Conservation (phyloP, 2,888 invertebrate species). For the Sarcophaga caerulescens region DNA sequence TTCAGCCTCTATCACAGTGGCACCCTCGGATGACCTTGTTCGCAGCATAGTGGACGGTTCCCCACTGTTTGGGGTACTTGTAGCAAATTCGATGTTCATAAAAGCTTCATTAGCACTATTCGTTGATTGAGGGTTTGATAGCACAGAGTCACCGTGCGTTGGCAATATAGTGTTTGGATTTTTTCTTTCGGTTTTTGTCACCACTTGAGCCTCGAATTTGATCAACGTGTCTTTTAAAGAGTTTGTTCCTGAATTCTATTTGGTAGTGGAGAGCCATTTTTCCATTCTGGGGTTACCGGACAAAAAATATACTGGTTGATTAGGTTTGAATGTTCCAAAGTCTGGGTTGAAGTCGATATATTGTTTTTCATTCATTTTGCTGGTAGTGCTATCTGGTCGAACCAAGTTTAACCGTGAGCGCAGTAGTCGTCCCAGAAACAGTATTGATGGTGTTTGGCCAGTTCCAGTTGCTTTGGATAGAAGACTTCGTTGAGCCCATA, state of each 20-base stretch:
- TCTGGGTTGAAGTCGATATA: slow-evolving; percentile 14
- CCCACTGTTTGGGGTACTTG: slow-evolving; percentile 1
- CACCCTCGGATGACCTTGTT: neutral
- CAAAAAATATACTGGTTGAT: slow-evolving; percentile 34
- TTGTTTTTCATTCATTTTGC: slow-evolving; percentile 20
- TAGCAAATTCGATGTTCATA: neutral
- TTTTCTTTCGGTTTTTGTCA: neutral
- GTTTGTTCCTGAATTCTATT: slow-evolving; percentile 16
- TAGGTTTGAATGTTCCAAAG: slow-evolving; percentile 25
- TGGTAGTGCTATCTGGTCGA: slow-evolving; percentile 29
- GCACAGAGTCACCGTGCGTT: neutral
- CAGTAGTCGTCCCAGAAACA: slow-evolving; percentile 55
- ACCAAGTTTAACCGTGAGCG: slow-evolving; percentile 58
- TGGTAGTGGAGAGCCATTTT: slow-evolving; percentile 22
- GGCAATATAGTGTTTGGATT: neutral
- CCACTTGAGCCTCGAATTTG: slow-evolving; percentile 13
- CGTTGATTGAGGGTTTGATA: neutral
- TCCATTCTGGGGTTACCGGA: slow-evolving; percentile 35
- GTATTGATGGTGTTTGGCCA: slow-evolving; percentile 46
- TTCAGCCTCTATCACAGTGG: neutral
- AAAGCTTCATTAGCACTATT: neutral
- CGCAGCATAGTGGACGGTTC: neutral
- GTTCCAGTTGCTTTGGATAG: slow-evolving; percentile 43
- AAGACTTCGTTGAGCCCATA: slow-evolving; percentile 35
- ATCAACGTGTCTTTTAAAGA: slow-evolving; percentile 21